Percentiles rank a stretch among this genome's conserved stretches.
phyloP scores from a whole-genome alignment of 2,888 invertebrate species.

The Epinotia brunnichana region DNA sequence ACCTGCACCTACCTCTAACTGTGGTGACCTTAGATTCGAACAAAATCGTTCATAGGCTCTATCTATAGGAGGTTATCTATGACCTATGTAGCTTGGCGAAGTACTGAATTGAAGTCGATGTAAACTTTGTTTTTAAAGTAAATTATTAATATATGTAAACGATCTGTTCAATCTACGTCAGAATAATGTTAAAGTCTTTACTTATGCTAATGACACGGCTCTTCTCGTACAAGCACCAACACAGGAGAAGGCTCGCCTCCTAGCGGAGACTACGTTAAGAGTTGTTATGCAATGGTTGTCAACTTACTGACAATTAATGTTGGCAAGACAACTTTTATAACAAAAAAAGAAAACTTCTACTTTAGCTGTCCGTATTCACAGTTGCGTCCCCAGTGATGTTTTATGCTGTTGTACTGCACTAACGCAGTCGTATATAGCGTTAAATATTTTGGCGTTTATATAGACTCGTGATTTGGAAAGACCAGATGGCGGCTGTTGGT shows the following conservation, averaged over 20 bases:
- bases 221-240: constrained; percentile 1
- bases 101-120: too few relatives aligned
- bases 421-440: not conserved
- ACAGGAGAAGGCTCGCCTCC: not conserved
- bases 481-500: too few relatives aligned
- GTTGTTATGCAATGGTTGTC: constrained; percentile 2
- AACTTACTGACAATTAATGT: constrained; percentile 4
- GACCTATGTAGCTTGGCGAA: too few relatives aligned
- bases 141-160: not conserved
- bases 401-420: not conserved
- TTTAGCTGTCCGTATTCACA: not conserved
- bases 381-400: not conserved
- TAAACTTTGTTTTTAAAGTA: too few relatives aligned
- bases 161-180: not conserved
- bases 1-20: too few relatives aligned
- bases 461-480: too few relatives aligned
- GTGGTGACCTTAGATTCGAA: too few relatives aligned
- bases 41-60: too few relatives aligned
- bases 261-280: not conserved
- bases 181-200: constrained; percentile 1
- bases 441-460: not conserved
- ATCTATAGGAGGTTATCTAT: too few relatives aligned
- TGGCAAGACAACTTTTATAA: not conserved
- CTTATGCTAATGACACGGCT: constrained; percentile 5
- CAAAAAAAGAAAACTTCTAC: too few relatives aligned